Evolutionary conservation across 2,888 invertebrate species (phyloP).

Genomic region (Acrobasis suavella): DNA sequence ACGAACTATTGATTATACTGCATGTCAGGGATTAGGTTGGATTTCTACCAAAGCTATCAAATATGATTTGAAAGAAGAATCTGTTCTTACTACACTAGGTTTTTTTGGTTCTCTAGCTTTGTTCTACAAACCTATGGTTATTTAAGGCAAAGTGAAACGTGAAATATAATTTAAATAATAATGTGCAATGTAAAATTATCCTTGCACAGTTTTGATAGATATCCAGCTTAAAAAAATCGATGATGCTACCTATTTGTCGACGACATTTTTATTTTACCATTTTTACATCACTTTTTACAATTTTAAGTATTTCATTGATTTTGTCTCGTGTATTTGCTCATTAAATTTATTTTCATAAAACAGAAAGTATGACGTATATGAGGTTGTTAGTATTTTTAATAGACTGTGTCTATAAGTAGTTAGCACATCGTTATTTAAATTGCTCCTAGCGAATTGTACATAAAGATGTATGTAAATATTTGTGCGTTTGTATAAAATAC

Average conservation of each 20-base stretch:
- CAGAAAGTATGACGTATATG: not conserved
- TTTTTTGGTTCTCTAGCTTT: too few relatives aligned
- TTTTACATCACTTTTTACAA: constrained; percentile 15
- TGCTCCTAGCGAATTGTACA: constrained; percentile 39
- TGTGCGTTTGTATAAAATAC: constrained; percentile 32
- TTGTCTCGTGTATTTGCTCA: constrained; percentile 10
- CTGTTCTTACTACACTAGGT: not conserved
- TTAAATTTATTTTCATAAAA: not conserved
- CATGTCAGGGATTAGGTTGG: not conserved
- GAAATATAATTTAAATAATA: not conserved
- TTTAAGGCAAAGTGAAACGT: not conserved
- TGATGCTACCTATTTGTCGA: constrained; percentile 26
- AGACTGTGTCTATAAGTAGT: constrained; percentile 34
- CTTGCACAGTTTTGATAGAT: not conserved
- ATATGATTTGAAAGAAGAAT: not conserved
- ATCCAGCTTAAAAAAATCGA: constrained; percentile 10
- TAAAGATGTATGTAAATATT: constrained; percentile 35
- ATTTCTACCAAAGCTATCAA: not conserved
- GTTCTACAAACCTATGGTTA: too few relatives aligned
- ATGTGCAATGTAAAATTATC: not conserved
- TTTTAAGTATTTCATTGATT: constrained; percentile 5
- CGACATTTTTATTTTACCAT: not conserved
- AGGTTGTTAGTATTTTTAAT: constrained; percentile 26
- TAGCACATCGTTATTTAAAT: constrained; percentile 41
- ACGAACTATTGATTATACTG: constrained; percentile 15